These are phyloP conservation scores for Gallinago nigripennis DNA, from an alignment of 2,797 vertebrate species.

Conservation along the genomic window DNA sequence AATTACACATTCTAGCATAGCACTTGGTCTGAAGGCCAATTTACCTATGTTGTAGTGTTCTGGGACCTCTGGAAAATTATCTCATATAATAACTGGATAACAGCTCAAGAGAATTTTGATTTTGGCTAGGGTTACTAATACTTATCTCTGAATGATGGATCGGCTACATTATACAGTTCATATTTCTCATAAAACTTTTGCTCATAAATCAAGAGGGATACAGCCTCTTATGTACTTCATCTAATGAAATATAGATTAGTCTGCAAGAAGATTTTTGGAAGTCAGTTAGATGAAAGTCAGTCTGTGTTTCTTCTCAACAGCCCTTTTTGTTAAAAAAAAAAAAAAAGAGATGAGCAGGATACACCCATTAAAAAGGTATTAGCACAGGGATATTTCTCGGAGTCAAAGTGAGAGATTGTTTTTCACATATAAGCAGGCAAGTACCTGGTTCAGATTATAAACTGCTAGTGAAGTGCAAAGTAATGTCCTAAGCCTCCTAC, in stretches of 20 bases:
- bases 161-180: background rate
- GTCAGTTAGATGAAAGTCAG: background rate
- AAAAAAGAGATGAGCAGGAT: background rate
- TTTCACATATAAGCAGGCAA: background rate
- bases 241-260: conserved; percentile 52
- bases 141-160: conserved; percentile 46
- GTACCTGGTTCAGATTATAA: background rate
- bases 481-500: background rate
- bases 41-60: background rate
- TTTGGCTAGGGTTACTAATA: conserved; percentile 25
- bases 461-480: background rate
- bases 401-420: background rate
- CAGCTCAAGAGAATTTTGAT: conserved; percentile 8
- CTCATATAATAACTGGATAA: background rate
- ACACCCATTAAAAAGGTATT: conserved; percentile 3
- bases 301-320: background rate
- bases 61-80: background rate
- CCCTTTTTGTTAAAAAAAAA: background rate
- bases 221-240: background rate
- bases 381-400: background rate
- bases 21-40: conserved; percentile 21
- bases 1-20: background rate
- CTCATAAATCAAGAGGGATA: conserved; percentile 30
- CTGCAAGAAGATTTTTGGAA: conserved; percentile 18
- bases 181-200: conserved; percentile 50